Evolutionary conservation across 2,113 vertebrate genomes (phyloP), one percentile per base, ranked within the genome.

Genomic region (Leptodactylus fuscus): DNA sequence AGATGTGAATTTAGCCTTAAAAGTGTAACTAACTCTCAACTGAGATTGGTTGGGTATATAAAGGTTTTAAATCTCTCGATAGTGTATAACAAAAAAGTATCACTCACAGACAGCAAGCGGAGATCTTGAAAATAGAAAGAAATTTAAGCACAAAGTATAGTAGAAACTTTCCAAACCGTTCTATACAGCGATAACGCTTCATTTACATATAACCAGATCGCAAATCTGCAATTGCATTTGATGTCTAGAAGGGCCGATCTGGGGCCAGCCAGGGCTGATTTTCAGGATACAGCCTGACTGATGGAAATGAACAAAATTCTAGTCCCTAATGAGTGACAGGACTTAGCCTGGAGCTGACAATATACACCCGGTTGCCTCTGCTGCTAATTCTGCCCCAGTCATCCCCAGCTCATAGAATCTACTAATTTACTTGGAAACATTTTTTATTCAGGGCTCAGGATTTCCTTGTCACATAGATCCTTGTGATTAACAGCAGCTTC

Each of bases 281-380:
- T 38, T 5, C 20, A 44, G 70, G 29, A 70, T 10, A 20, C 62
- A 36, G 18, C 38, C 4, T 38, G 13, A 32, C 29, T 29, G 60
- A 65, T 74, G 70, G 38, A 46, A 74, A 74, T 46, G 16, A 48
- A 44, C 71, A 46, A 24, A 70, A 74, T 24, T 41, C 24, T 46
- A 24, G 0, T 46, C 5, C 46, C 4, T 24, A 41, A 73, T 46
- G 38, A 74, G 70, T 74, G 71, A 29, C 71, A 75, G 71, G 41
- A 49, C 13, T 2, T 49, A 18, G 71, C 71, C 41, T 49, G 41
- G 6, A 9, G 71, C 71, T 48, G 71, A 48, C 41, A 29, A 29
- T 29, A 75, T 75, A 48, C 41, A 75, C 41, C n/a, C 41, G n/a
- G 41, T n/a, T 27, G 41, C 22, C 12, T 7, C 70, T 18, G 41